Evolutionary conservation across 2,113 vertebrate genomes (phyloP), one percentile per base, ranked within the genome.

Genomic region (Dasyornis broadbenti): DNA sequence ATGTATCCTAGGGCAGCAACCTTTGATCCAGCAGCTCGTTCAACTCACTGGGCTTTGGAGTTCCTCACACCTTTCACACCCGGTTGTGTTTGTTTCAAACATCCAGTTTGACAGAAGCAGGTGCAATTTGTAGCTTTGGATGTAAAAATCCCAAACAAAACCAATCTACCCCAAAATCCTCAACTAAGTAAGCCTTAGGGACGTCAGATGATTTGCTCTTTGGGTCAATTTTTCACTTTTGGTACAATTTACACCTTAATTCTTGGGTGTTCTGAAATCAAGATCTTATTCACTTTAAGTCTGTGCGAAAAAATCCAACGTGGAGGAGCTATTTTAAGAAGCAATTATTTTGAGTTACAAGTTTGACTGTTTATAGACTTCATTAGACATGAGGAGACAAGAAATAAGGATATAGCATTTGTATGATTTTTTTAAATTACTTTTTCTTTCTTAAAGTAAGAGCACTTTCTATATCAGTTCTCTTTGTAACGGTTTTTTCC

Each of bases 221-320:
- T 78, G n/a, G 33, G 33, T 53, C 39, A 53, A 0, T 33, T 53
- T 86, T 53, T 53, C 8, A 66, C 28, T 82, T 47, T 82, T 57
- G 47, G 15, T 85, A 24, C 27, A 68, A 30, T 50, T 45, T 71
- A 11, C 8, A 42, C 11, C 27, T 53, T 57, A 44, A 19, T 70
- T 40, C 37, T 69, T 72, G 35, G 4, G 7, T 71, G 15, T 64
- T 72, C 47, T 57, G n/a, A 56, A n/a, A 28, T 72, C 49, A 79
- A 39, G 45, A n/a, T 60, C 26, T 75, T 63, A n/a, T 3, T 68
- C 11, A 45, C 4, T 65, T 52, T 27, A 60, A 20, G 35, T 61
- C 8, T 27, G 5, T 13, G 20, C 53, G 42, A 81, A 70, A 70
- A 91, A 66, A 24, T 18, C 19, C 54, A 63, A 69, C 0, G 0